Evolutionary conservation across 2,113 vertebrate species (phyloP), one percentile per base, ranked within the genome.

Genomic region (Thunnus maccoyii): DNA sequence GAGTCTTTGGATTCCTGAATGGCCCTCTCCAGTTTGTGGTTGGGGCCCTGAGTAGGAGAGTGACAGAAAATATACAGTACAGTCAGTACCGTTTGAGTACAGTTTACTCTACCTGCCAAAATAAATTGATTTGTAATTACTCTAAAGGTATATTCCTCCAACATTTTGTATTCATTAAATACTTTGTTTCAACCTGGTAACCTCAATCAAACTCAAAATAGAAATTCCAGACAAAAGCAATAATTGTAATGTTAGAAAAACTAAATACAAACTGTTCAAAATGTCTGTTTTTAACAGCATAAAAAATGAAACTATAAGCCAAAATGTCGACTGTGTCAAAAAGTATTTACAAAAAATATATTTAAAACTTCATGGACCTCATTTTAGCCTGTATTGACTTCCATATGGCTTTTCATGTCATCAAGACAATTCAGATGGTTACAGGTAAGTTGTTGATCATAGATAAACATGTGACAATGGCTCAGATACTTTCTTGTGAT

Each of bases 1-100:
- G 96, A 96, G 94, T 98, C 97, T 97, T 97, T 98, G 96, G 97
- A 95, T 96, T 97, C 96, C 80, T 94, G 95, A 95, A 94, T 94
- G 0, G 93, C 86, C 88, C 95, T 96, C 92, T 97, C 96, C 88
- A 94, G 88, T 82, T 96, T 94, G 88, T 94, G 94, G 92, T 96
- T 96, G 78, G 95, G 91, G 88, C 94, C 94, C 97, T 99, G 90
- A 47, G 64, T 93, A 88, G 89, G 67, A 91, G 82, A 61, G 36
- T 57, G 50, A n/a, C 16, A 87, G 11, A 78, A 65, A 8, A 51
- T 7, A 57, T 11, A 41, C 4, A 22, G 22, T 22, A 22, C 22
- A 22, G 22, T 22, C 22, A 22, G 22, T 22, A 22, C 22, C 1
- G 22, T 22, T 22, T 22, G 22, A 22, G 22, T 22, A 22, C 22